Evolutionary conservation across 2,113 vertebrate species (phyloP).

Genomic region (Nasalis larvatus): DNA sequence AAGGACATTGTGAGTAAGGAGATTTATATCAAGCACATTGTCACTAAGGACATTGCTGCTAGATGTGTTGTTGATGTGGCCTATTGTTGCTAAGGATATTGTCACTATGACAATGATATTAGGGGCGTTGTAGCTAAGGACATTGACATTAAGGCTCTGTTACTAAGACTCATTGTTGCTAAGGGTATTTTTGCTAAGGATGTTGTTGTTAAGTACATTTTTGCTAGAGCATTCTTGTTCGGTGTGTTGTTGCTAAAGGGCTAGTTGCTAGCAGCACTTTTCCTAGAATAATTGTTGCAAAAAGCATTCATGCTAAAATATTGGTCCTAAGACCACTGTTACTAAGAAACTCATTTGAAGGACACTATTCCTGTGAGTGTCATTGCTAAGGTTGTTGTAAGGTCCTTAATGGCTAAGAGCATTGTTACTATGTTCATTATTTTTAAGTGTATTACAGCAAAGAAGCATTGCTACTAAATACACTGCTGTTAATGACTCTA

Average conservation of each 20-base stretch:
- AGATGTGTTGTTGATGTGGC: neutral
- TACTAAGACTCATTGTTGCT: neutral
- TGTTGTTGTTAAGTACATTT: neutral
- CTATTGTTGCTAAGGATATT: neutral
- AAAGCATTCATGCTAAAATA: neutral
- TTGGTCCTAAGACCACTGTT: neutral
- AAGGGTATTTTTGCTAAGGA: neutral
- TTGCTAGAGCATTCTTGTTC: neutral
- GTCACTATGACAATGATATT: neutral
- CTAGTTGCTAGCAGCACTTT: neutral
- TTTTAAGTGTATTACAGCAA: neutral
- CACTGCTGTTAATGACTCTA: neutral
- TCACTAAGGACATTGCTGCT: neutral
- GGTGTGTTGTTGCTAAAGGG: neutral
- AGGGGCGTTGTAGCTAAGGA: neutral
- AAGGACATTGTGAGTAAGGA: neutral
- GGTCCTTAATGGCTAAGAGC: neutral
- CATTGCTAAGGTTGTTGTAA: neutral
- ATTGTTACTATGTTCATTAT: neutral
- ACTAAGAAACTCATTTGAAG: neutral
- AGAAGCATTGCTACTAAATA: neutral
- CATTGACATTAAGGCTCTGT: neutral
- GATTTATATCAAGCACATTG: neutral
- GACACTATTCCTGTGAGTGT: neutral
- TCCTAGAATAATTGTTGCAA: neutral